Conservation (phyloP, 2,888 invertebrate species). For the Thalpophila matura region DNA sequence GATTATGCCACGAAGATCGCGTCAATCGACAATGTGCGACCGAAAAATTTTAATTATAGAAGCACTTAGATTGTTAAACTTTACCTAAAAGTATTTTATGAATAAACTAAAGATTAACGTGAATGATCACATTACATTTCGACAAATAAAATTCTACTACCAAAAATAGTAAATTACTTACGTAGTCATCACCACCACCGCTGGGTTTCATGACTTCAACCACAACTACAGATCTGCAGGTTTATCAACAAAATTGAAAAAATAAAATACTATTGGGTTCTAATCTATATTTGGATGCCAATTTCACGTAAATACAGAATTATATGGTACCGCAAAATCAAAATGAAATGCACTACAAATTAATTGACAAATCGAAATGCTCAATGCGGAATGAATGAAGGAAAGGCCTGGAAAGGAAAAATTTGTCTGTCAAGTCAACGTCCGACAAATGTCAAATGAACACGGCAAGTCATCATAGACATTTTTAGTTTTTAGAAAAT, state of each 20-base stretch:
- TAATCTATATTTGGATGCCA: conserved; percentile 8
- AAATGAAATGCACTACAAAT: conserved; percentile 34
- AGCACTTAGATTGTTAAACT: background rate
- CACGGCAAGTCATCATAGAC: conserved; percentile 38
- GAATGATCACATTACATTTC: background rate
- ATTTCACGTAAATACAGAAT: conserved; percentile 41
- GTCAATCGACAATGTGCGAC: conserved; percentile 3
- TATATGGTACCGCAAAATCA: conserved; percentile 46
- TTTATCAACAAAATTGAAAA: background rate
- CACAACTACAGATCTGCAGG: conserved; percentile 15
- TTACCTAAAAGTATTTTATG: background rate
- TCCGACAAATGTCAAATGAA: conserved; percentile 35
- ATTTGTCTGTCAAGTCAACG: conserved; percentile 20
- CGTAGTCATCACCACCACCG: conserved; percentile 84
- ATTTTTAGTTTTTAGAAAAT: no score
- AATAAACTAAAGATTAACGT: background rate
- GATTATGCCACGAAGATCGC: conserved; percentile 38
- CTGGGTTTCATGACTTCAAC: conserved; percentile 80
- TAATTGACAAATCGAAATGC: conserved; percentile 33
- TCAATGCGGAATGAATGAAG: conserved; percentile 23
- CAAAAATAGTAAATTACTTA: conserved; percentile 68
- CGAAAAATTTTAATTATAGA: background rate
- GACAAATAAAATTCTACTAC: background rate
- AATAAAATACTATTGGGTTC: background rate
- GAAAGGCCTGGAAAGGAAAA: conserved; percentile 15